Conservation (phyloP, 2,888 invertebrate genomes). For the Sacculina carcini region DNA sequence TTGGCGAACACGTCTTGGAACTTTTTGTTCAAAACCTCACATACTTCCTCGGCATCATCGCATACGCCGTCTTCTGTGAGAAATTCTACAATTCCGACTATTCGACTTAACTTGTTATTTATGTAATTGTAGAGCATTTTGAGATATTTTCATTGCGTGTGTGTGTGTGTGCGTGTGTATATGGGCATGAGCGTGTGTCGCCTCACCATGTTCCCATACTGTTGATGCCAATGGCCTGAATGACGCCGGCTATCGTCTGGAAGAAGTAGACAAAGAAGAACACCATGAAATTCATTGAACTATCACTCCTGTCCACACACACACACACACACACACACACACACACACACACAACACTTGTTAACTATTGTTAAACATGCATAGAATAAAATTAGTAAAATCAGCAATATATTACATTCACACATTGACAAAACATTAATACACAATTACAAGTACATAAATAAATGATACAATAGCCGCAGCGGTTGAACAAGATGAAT, state of each 20-base stretch:
- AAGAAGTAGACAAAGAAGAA: constrained; percentile 97
- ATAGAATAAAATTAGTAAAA: not conserved
- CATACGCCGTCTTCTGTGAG: no score
- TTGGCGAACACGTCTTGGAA: no score
- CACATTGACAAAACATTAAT: no score
- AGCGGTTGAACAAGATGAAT: no score
- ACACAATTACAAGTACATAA: no score
- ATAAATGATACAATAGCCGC: no score
- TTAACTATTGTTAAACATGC: not conserved
- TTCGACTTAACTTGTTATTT: not conserved
- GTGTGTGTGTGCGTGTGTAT: not conserved
- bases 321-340: constrained; percentile 10
- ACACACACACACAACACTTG: not conserved
- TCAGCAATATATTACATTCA: no score
- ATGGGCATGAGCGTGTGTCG: no score
- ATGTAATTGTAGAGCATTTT: not conserved
- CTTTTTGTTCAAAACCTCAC: no score
- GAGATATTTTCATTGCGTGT: not conserved
- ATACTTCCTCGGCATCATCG: no score
- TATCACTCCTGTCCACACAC: constrained; percentile 50
- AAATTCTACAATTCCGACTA: no score
- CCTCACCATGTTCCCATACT: constrained; percentile 67
- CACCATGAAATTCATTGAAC: constrained; percentile 98
- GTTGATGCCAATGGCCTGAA: constrained; percentile 65
- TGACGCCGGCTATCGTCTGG: constrained; percentile 63